Base-by-base conservation (phyloP, 64 coral and sea anemone genomes). In the Stichodactyla helianthus region DNA sequence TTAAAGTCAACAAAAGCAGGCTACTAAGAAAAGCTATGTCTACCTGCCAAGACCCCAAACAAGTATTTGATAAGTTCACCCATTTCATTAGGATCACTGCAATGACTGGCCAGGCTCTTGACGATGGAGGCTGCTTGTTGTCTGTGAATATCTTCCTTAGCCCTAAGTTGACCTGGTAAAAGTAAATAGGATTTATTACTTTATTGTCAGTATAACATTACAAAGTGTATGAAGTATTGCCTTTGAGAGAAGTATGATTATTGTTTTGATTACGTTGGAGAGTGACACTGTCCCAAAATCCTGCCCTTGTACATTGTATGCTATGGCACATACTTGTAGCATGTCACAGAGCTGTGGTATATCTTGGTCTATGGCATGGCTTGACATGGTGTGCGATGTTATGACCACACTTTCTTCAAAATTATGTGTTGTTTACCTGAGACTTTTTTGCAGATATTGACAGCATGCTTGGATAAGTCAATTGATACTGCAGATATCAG, bases 391-490 rank as follows among this genome's bases (percentile, higher is more conserved):
- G 55, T 58, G n/a, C n/a, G 55, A 15, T 58, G 55, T 58, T 58
- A 4, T 58, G 55, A 58, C 8, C 9, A 15, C 55, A 58, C 8
- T 58, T 15, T 26, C 35, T 3, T 44, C 35, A 44, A 44, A 44
- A 44, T 44, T 44, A 3, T 44, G 56, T 52, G 22, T 10, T 6
- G 80, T 90, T 78, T 83, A 98, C 96, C 97, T 88, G 93, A 85
- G 14, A 90, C 78, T 77, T 85, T 92, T 71, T 99, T 99, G 59
- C 96, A 98, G 50, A 98, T 89, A 18, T 84, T 83, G 61, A 92
- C 84, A 50, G 90, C 93, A 92, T 94, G 92, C 81, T 98, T 94
- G 53, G 96, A 98, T 52, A 98, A 89, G 88, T 98, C 96, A 92
- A 98, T 98, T 10, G 96, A 98, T 1, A 98, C 85, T 17, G 96